Evolutionary conservation across 2,888 invertebrate species (phyloP).

Genomic region (Aproaerema taeniolella): DNA sequence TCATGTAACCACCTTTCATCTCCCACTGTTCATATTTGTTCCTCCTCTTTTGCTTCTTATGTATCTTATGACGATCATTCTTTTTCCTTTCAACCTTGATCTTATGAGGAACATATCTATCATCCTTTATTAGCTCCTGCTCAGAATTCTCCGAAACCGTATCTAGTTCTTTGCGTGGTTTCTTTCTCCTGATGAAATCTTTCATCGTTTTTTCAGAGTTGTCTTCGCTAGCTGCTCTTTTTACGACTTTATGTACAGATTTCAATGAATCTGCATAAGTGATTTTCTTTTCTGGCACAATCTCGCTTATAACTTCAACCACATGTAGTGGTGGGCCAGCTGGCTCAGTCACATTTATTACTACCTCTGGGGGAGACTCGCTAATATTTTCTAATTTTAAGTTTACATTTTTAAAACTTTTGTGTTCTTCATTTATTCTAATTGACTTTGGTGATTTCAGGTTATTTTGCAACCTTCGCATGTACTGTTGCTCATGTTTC

Average conservation of each 20-base stretch:
- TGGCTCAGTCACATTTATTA: constrained; percentile 18
- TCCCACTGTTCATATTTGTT: constrained; percentile 68
- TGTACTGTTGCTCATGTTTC: constrained; percentile 34
- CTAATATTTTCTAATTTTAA: no score
- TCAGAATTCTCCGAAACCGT: constrained; percentile 30
- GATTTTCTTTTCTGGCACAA: constrained; percentile 32
- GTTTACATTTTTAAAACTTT: constrained; percentile 22
- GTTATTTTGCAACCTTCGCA: constrained; percentile 32
- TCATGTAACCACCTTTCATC: constrained; percentile 60
- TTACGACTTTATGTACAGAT: constrained; percentile 26
- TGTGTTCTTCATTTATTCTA: constrained; percentile 31
- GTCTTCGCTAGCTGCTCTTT: constrained; percentile 25
- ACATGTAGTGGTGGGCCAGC: constrained; percentile 13
- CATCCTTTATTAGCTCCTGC: constrained; percentile 56
- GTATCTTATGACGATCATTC: constrained; percentile 48
- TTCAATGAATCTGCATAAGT: constrained; percentile 61
- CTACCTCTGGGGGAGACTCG: constrained; percentile 19
- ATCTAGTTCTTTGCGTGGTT: constrained; percentile 27
- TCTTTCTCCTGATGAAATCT: constrained; percentile 41
- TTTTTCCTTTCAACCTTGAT: constrained; percentile 53
- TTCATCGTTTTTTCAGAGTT: constrained; percentile 66
- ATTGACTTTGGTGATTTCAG: constrained; percentile 28
- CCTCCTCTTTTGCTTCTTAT: constrained; percentile 60
- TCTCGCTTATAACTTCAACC: constrained; percentile 18
- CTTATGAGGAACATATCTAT: constrained; percentile 50